Conservation (phyloP, 1,140 invertebrate species). For the Lepidurus couesii region DNA sequence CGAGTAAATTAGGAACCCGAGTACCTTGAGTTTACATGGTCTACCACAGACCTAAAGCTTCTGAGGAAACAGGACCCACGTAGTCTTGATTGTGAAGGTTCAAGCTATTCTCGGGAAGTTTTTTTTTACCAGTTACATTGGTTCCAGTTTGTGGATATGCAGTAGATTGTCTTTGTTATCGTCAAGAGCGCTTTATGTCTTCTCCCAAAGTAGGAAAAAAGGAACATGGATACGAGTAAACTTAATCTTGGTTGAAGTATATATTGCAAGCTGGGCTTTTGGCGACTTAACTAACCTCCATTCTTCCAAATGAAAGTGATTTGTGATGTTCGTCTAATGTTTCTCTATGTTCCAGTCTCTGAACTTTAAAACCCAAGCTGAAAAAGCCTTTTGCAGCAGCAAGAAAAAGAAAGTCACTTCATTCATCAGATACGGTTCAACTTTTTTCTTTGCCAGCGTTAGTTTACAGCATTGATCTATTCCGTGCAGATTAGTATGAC, state of each 20-base stretch:
- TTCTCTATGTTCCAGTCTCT: background rate
- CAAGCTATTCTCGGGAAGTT: background rate
- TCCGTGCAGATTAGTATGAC: background rate
- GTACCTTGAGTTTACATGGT: background rate
- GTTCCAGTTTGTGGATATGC: background rate
- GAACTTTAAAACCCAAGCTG: background rate
- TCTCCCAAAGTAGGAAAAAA: background rate
- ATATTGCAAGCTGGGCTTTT: background rate
- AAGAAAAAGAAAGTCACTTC: slow-evolving; percentile 4
- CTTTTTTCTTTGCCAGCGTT: too few relatives aligned
- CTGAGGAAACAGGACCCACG: background rate
- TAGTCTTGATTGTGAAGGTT: too few relatives aligned
- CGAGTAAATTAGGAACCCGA: background rate
- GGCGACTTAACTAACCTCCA: slow-evolving; percentile 10
- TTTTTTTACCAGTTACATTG: background rate
- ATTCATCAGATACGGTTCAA: background rate
- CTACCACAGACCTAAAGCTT: background rate
- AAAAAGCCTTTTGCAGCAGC: background rate
- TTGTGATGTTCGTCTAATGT: background rate
- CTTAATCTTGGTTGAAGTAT: background rate
- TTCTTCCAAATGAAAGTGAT: slow-evolving; percentile 5
- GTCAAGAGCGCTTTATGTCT: background rate
- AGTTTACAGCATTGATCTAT: too few relatives aligned
- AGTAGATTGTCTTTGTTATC: background rate
- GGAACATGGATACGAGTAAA: slow-evolving; percentile 1